Base-by-base conservation (phyloP, 2,888 invertebrate species). In the Tetrapedia diversipes region DNA sequence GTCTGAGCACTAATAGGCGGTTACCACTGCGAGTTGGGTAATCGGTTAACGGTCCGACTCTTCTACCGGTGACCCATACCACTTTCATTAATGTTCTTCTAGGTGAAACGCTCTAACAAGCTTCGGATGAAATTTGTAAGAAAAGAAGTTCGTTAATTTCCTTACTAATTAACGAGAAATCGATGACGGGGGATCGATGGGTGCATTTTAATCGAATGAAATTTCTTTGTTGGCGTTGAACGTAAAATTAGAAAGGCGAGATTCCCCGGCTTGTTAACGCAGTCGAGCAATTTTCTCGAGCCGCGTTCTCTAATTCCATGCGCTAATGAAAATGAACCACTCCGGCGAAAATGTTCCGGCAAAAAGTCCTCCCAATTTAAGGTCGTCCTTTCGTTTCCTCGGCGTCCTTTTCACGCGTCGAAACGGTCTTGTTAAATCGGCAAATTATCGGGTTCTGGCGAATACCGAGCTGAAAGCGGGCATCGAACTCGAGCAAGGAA, bases 101-200 rank as follows among this genome's bases (percentile, higher is more conserved):
- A 47, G 34, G 68, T 66, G 57, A 82, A 64, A 75, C 66, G 67
- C 59, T n/a, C n/a, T 82, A 81, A 81, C 59, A 75, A 82, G 67
- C 61, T 65, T 70, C 32, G 27, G 16, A 45, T 32, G 51, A 68
- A 81, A 53, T 76, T 73, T 69, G 56, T 45, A 7, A 47, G 34
- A 43, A 71, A 16, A 49, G 32, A n/a, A 60, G 49, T 54, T 77
- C 71, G 56, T 65, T 65, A 74, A 77, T 80, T 67, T 71, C 61
- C 74, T 67, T 78, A 64, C 70, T 72, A 83, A 83, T 80, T 83
- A 75, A 60, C 29, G 64, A 34, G 47, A 47, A 57, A 59, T 69
- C 68, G 54, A 66, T 60, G 53, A 49, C 24, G 22, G 10, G 8
- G 8, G 7, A 4, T 41, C 47, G 45, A 16, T 11, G 11, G 32